Base-by-base conservation (phyloP, 1,140 invertebrate genomes). In the Gryon sp. region DNA sequence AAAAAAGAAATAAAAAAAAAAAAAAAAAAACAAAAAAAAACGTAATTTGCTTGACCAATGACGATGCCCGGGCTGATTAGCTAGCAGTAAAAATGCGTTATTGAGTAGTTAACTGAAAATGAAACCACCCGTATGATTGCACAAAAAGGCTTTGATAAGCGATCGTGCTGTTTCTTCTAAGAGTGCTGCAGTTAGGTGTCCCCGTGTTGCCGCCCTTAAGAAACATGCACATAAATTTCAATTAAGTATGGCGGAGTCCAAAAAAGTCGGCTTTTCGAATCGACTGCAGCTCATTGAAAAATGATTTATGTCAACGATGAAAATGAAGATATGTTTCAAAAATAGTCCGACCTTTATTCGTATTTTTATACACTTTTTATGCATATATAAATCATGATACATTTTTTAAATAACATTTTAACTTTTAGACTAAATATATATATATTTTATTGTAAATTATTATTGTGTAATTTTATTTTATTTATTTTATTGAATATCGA, bases 91-190 rank as follows among this genome's bases (percentile, higher is more conserved):
- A 72, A 62, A 53, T 60, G 60, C 20, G 57, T 62, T 72, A 72
- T 62, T 53, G 45, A 55, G 48, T 46, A 53, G 19, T 53, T 72
- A 62, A 62, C 53, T 60, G 48, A 62, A 62, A 55, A 62, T 72
- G 68, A 72, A 72, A 53, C 68, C 57, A 62, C 57, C 68, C 68
- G 55, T 72, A 72, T 72, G 24, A 72, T 62, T 36, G 24, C 46
- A 46, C 36, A 72, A 72, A 72, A 72, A 46, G n/a, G n/a, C 53
- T 43, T 52, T 24, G 46, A 70, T 60, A 70, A 52, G 55, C 38
- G 45, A 70, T 60, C 55, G 38, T 9, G 46, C 26, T 20, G 30
- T 43, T 60, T 7, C 6, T 52, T 50, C 19, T 55, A 22, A 38
- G 24, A 8, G 36, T 0, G 16, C 16, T 0, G 8, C 28, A 40